Evolutionary conservation across 1,140 invertebrate genomes (phyloP).

Genomic region (Drosophila takahashii): DNA sequence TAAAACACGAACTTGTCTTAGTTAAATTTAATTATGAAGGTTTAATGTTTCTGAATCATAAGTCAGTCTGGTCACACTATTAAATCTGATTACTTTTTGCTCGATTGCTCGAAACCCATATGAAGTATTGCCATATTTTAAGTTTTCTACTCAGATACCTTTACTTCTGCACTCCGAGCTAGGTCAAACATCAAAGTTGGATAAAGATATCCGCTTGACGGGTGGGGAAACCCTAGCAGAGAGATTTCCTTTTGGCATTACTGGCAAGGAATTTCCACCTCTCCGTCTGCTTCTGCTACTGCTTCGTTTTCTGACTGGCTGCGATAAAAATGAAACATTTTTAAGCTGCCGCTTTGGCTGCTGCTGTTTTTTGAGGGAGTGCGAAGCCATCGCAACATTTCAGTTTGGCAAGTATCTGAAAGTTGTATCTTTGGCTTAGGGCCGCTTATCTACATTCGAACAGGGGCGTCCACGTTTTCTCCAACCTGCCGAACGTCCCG

Average conservation of each 20-base stretch:
- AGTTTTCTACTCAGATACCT: background rate
- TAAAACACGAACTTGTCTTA: no score
- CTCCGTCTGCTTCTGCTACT: background rate
- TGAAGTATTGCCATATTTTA: constrained; percentile 8
- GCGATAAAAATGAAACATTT: constrained; percentile 55
- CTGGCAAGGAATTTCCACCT: constrained; percentile 28
- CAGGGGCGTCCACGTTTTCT: constrained; percentile 27
- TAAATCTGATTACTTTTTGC: background rate
- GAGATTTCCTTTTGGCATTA: constrained; percentile 19
- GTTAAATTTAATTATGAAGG: background rate
- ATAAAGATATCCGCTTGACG: constrained; percentile 20
- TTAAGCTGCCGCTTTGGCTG: constrained; percentile 31
- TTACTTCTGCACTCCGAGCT: background rate
- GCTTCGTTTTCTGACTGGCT: constrained; percentile 1
- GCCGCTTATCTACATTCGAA: constrained; percentile 71
- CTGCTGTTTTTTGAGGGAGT: constrained; percentile 33
- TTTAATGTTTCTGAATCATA: background rate
- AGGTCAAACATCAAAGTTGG: constrained; percentile 37
- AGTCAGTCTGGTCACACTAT: background rate
- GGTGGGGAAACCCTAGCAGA: constrained; percentile 13
- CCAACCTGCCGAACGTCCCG: background rate
- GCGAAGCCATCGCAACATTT: constrained; percentile 44
- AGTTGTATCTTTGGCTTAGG: constrained; percentile 59
- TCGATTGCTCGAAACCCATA: background rate
- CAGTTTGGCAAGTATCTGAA: constrained; percentile 46